These are phyloP conservation scores for Alosa alosa DNA, from an alignment of 2,113 vertebrate species.

Conservation along the genomic window DNA sequence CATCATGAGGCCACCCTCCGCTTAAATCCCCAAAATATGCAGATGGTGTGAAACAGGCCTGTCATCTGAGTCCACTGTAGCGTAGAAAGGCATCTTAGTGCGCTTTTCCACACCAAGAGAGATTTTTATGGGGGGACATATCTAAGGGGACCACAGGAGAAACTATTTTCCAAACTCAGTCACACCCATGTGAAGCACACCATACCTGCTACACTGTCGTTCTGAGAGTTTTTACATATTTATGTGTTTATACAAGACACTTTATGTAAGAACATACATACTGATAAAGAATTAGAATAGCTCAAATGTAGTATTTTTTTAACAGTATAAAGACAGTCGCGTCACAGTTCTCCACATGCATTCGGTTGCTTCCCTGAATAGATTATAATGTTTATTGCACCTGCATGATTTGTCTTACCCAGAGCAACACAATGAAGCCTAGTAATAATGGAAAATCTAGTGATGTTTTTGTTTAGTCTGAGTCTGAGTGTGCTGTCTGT, in stretches of 20 bases:
- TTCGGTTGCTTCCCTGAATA: not conserved
- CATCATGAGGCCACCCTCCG: not conserved
- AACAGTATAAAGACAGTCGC: not conserved
- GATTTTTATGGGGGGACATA: not conserved
- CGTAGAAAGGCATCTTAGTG: not conserved
- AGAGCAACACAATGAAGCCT: not conserved
- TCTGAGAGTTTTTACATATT: not conserved
- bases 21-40: conserved; percentile 33
- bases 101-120: conserved; percentile 1
- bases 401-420: no score
- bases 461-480: not conserved
- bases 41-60: conserved; percentile 43
- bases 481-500: no score
- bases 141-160: conserved; percentile 19
- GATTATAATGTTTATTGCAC: not conserved
- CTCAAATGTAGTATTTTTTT: not conserved
- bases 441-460: not conserved
- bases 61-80: conserved; percentile 31
- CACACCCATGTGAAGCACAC: not conserved
- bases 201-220: not conserved
- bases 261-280: not conserved
- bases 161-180: conserved; percentile 15
- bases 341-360: not conserved
- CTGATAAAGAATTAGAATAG: not conserved
- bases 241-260: not conserved